Evolutionary conservation across 2,888 invertebrate species (phyloP).

Genomic region (Chaetogeoica ovagalla): DNA sequence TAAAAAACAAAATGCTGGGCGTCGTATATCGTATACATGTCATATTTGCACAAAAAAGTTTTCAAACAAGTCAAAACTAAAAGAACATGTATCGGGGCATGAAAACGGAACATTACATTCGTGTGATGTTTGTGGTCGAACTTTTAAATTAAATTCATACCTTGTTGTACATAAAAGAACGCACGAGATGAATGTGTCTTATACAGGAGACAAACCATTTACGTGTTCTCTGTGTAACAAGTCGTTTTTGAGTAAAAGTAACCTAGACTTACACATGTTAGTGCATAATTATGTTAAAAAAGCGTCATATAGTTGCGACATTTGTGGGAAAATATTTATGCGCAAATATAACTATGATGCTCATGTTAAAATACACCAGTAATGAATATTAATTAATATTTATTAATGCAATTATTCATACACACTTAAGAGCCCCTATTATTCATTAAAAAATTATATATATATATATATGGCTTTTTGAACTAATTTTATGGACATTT

Average conservation of each 20-base stretch:
- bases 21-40: slow-evolving; percentile 54
- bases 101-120: slow-evolving; percentile 55
- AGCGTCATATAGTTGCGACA: slow-evolving; percentile 55
- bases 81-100: slow-evolving; percentile 54
- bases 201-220: slow-evolving; percentile 55
- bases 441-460: not conserved
- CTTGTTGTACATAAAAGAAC: slow-evolving; percentile 55
- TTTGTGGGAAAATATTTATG: slow-evolving; percentile 55
- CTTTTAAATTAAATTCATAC: slow-evolving; percentile 55
- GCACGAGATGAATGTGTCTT: slow-evolving; percentile 54
- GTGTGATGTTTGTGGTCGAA: slow-evolving; percentile 55
- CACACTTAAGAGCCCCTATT: not conserved
- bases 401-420: not conserved
- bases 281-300: slow-evolving; percentile 55
- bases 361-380: slow-evolving; percentile 54
- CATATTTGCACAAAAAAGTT: slow-evolving; percentile 55
- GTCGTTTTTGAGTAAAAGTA: slow-evolving; percentile 55
- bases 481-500: slow-evolving; percentile 1
- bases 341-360: slow-evolving; percentile 55
- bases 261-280: slow-evolving; percentile 54
- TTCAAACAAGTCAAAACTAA: slow-evolving; percentile 54
- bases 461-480: not conserved
- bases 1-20: slow-evolving; percentile 54
- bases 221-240: slow-evolving; percentile 54
- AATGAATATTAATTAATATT: slow-evolving; percentile 15